Percentiles rank a stretch among this genome's conserved stretches.
phyloP scores from a whole-genome alignment of 2,888 invertebrate species.

The Odontocolon sp. region DNA sequence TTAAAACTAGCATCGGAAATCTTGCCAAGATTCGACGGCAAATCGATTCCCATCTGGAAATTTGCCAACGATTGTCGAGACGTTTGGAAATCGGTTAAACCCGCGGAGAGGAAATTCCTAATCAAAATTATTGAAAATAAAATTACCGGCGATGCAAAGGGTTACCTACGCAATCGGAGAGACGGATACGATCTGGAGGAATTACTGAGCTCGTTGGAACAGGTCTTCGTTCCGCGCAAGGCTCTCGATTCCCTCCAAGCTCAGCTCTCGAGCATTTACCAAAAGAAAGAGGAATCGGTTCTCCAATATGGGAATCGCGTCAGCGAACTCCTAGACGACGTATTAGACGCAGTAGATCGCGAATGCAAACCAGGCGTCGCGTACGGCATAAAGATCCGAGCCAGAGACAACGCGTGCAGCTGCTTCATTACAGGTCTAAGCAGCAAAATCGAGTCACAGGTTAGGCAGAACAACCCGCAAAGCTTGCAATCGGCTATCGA shows the following conservation, averaged over 20 bases:
- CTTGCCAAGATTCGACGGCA: slow-evolving; percentile 31
- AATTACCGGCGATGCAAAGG: slow-evolving; percentile 17
- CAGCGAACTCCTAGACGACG: slow-evolving; percentile 26
- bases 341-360: slow-evolving; percentile 21
- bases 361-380: slow-evolving; percentile 1
- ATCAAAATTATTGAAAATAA: slow-evolving; percentile 22
- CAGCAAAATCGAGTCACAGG: slow-evolving; percentile 13
- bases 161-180: neutral
- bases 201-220: slow-evolving; percentile 9
- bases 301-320: slow-evolving; percentile 31
- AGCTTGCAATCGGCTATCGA: slow-evolving; percentile 1
- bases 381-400: neutral
- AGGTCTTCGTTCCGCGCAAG: slow-evolving; percentile 5
- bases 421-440: slow-evolving; percentile 8
- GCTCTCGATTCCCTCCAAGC: slow-evolving; percentile 18
- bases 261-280: neutral
- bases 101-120: slow-evolving; percentile 8
- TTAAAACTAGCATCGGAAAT: slow-evolving; percentile 36
- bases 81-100: slow-evolving; percentile 5
- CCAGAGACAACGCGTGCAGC: slow-evolving; percentile 9
- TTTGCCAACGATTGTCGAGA: slow-evolving; percentile 21
- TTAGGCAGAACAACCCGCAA: slow-evolving; percentile 13
- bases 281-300: slow-evolving; percentile 18
- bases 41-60: slow-evolving; percentile 3
- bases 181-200: slow-evolving; percentile 20